These are phyloP conservation scores for Euglossa dilemma DNA, from an alignment of 1,140 invertebrate genomes.

Conservation along the genomic window DNA sequence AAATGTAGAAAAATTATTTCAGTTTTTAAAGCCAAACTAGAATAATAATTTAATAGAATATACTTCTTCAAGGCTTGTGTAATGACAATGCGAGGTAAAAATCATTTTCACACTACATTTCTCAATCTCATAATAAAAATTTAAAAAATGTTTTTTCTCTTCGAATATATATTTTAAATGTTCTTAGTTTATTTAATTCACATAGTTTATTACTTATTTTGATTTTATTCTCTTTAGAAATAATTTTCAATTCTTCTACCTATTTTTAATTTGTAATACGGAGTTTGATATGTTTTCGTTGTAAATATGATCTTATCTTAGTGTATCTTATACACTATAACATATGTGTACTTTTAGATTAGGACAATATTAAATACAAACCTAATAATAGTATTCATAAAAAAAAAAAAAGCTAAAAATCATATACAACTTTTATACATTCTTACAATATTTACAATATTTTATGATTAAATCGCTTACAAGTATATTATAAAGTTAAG, in stretches of 20 bases:
- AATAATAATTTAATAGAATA: constrained; percentile 67
- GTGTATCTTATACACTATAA: neutral
- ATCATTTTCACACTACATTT: constrained; percentile 31
- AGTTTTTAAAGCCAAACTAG: constrained; percentile 77
- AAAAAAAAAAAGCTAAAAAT: constrained; percentile 29
- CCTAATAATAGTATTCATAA: constrained; percentile 8
- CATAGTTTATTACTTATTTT: constrained; percentile 24
- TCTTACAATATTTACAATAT: constrained; percentile 48
- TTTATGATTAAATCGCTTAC: constrained; percentile 31
- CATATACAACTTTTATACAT: constrained; percentile 53
- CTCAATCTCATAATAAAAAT: neutral
- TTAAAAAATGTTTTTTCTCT: neutral
- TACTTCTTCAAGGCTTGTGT: constrained; percentile 59
- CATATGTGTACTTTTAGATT: constrained; percentile 8
- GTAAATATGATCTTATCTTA: constrained; percentile 29
- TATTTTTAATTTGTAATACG: constrained; percentile 31
- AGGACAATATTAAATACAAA: constrained; percentile 11
- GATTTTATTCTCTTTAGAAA: constrained; percentile 17
- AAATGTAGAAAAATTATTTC: constrained; percentile 76
- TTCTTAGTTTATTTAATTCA: constrained; percentile 22
- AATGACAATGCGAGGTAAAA: constrained; percentile 68
- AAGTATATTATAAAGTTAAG: constrained; percentile 22
- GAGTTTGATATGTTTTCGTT: constrained; percentile 37
- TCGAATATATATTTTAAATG: constrained; percentile 17
- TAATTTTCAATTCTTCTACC: constrained; percentile 39